A percentile compares a stretch with the other conserved stretches of the same genome.
Evolutionary conservation across 2,888 invertebrate genomes (phyloP).

Genomic region (Epistrophe grossulariae): DNA sequence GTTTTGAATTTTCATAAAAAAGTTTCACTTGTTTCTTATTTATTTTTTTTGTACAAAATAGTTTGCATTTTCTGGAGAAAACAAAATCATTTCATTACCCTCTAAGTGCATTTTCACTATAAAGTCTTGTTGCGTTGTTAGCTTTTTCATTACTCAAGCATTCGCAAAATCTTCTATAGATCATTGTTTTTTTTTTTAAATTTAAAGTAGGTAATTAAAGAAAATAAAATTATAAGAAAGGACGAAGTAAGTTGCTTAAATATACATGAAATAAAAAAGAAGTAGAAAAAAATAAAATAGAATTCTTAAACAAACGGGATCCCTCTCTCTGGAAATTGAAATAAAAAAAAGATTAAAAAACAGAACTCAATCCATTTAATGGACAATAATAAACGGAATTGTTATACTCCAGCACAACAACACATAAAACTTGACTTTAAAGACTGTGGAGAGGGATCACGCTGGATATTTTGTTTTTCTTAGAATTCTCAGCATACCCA

Average conservation of each 20-base stretch:
- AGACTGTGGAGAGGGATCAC: constrained; percentile 40
- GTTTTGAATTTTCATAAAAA: constrained; percentile 65
- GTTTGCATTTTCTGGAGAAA: constrained; percentile 60
- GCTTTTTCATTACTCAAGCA: constrained; percentile 48
- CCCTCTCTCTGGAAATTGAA: constrained; percentile 19
- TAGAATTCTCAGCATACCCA: constrained; percentile 53
- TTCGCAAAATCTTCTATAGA: constrained; percentile 42
- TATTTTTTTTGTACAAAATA: constrained; percentile 68
- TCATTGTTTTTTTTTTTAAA: constrained; percentile 12
- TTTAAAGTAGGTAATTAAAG: constrained; percentile 23
- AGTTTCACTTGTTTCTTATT: constrained; percentile 45
- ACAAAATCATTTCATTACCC: constrained; percentile 38
- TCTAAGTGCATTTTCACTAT: constrained; percentile 56
- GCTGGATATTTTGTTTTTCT: not conserved
- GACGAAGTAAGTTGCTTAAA: constrained; percentile 67
- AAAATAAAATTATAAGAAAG: constrained; percentile 47
- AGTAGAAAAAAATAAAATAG: constrained; percentile 18
- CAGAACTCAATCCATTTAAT: constrained; percentile 72
- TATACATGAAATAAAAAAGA: constrained; percentile 40
- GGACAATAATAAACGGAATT: constrained; percentile 75
- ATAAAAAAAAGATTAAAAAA: constrained; percentile 38
- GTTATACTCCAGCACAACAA: constrained; percentile 68
- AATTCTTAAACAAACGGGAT: constrained; percentile 26
- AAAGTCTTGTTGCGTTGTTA: constrained; percentile 53
- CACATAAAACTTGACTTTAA: constrained; percentile 61